Conservation (phyloP, 2,113 vertebrate genomes). For the Melanocharis versteri region DNA sequence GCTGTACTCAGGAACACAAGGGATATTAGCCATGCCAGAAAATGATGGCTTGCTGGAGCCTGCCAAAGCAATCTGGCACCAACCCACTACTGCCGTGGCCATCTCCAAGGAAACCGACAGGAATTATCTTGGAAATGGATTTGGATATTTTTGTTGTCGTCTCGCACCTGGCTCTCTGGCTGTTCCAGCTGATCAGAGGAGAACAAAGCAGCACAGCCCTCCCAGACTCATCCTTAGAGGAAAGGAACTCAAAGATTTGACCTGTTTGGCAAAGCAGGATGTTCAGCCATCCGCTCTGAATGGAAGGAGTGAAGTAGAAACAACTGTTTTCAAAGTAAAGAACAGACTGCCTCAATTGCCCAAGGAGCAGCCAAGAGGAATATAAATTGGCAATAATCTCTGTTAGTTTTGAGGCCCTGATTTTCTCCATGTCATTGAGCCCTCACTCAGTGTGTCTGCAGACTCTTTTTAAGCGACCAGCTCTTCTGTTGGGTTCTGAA, state of each 20-base stretch:
- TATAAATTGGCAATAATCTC: background rate
- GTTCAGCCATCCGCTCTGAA: background rate
- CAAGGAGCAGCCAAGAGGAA: background rate
- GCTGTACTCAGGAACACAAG: background rate
- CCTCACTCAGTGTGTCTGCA: background rate
- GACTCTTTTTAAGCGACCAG: background rate
- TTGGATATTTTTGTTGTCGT: background rate
- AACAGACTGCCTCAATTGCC: background rate
- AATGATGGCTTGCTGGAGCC: background rate
- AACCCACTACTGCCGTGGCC: background rate
- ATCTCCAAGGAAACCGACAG: conserved; percentile 25
- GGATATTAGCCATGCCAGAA: background rate
- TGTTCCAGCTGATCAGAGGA: background rate
- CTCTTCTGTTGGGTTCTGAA: background rate
- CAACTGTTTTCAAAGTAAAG: background rate
- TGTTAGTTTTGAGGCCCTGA: background rate
- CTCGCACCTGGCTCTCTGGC: background rate
- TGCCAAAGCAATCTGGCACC: conserved; percentile 27
- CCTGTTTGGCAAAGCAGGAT: background rate
- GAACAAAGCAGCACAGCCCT: background rate
- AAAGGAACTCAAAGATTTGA: background rate
- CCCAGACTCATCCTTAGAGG: background rate
- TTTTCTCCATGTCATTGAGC: background rate
- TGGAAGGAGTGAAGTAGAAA: background rate
- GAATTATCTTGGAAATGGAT: background rate